Evolutionary conservation across 2,888 invertebrate species (phyloP).

Genomic region (Cecidostiba fungosa): DNA sequence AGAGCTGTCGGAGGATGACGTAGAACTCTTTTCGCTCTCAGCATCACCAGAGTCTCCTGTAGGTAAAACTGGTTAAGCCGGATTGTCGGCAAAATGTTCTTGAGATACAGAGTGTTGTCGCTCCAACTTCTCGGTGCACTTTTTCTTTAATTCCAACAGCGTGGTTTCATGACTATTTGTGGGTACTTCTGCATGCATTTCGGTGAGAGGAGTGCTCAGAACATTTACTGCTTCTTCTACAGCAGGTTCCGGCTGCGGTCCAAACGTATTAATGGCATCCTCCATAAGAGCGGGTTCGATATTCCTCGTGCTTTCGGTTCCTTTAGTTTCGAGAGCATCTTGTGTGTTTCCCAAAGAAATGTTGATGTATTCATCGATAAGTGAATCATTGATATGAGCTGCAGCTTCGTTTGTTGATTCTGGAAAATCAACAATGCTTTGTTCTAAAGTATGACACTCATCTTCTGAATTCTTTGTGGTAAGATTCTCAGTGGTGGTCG

Average conservation of each 20-base stretch:
- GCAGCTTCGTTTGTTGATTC: neutral
- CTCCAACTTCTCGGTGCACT: slow-evolving; percentile 54
- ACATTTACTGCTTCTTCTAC: neutral
- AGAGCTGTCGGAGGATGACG: slow-evolving; percentile 10
- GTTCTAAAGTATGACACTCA: neutral
- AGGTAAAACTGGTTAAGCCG: neutral
- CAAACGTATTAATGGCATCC: neutral
- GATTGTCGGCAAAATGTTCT: neutral
- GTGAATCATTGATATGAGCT: neutral
- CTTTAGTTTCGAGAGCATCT: neutral
- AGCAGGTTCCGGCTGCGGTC: neutral
- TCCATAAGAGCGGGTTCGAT: neutral
- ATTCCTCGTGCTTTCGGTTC: neutral
- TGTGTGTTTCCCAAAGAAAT: neutral
- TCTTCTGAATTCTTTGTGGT: neutral
- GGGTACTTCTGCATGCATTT: neutral
- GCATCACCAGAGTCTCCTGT: neutral
- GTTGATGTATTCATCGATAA: neutral
- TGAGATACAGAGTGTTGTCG: neutral
- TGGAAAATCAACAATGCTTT: neutral
- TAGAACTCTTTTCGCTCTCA: neutral
- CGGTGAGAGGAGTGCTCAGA: neutral
- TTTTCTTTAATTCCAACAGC: slow-evolving; percentile 51
- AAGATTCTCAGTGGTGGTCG: neutral
- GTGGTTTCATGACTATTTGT: neutral